phyloP scores from a whole-genome alignment of 2,113 vertebrate species.

The Psittacara wagleri region DNA sequence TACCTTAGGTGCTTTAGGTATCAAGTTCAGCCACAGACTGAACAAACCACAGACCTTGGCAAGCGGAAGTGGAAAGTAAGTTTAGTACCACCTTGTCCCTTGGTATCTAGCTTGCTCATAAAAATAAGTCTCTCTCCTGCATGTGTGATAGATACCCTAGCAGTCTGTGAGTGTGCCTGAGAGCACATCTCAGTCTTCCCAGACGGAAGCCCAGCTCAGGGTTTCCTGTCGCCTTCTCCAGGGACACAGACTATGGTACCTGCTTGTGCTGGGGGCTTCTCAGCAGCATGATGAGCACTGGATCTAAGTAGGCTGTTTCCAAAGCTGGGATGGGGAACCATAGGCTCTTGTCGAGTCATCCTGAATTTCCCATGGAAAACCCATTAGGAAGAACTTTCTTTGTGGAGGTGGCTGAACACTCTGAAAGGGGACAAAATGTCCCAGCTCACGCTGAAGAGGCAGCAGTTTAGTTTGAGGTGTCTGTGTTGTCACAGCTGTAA shows the following conservation, averaged over 20 bases:
- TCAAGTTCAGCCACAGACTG: background rate
- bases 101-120: background rate
- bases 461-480: background rate
- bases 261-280: background rate
- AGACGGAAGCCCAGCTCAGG: background rate
- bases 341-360: background rate
- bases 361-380: background rate
- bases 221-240: background rate
- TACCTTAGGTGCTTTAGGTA: background rate
- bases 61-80: background rate
- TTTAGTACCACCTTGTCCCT: background rate
- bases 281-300: fast-evolving
- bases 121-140: background rate
- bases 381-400: background rate
- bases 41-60: background rate
- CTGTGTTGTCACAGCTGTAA: constrained; percentile 35
- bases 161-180: background rate
- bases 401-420: fast-evolving
- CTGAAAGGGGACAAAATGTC: background rate
- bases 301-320: background rate
- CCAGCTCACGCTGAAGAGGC: background rate
- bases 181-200: background rate
- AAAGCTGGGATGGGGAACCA: background rate
- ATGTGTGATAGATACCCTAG: fast-evolving
- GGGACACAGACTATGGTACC: background rate